phyloP scores from a whole-genome alignment of 2,888 invertebrate genomes.

The Digitonthophagus gazella region DNA sequence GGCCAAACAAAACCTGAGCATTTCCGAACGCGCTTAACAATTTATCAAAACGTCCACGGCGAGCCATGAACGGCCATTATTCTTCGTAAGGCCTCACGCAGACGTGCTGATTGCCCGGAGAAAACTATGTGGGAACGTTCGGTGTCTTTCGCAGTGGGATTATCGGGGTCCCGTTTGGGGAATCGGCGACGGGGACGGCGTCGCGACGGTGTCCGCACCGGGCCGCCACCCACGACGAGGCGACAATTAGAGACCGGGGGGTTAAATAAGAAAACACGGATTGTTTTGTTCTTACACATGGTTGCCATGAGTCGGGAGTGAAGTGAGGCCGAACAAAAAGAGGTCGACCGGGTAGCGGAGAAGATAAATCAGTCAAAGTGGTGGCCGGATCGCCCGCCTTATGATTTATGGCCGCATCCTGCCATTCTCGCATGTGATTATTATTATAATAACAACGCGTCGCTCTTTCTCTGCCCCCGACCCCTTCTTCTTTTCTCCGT shows the following conservation, averaged over 20 bases:
- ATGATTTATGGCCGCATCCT: constrained; percentile 49
- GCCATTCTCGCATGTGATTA: constrained; percentile 52
- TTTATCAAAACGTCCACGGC: constrained; percentile 44
- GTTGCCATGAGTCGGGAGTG: constrained; percentile 1
- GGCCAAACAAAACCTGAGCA: constrained; percentile 47
- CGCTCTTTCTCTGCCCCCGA: neutral
- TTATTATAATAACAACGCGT: constrained; percentile 51
- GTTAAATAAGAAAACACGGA: neutral
- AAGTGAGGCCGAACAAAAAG: constrained; percentile 40
- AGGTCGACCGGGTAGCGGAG: constrained; percentile 35
- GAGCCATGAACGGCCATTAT: constrained; percentile 45
- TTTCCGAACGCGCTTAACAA: constrained; percentile 45
- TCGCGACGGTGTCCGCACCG: neutral
- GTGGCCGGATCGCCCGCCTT: constrained; percentile 47
- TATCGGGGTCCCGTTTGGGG: too few relatives aligned
- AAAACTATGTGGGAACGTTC: constrained; percentile 43
- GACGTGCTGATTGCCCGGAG: constrained; percentile 46
- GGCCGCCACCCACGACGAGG: neutral
- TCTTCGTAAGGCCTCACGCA: constrained; percentile 44
- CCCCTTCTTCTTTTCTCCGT: constrained; percentile 42
- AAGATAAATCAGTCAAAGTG: constrained; percentile 52
- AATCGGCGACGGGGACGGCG: too few relatives aligned
- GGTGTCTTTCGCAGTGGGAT: constrained; percentile 10
- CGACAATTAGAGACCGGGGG: neutral
- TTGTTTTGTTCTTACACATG: constrained; percentile 19